phyloP scores from a whole-genome alignment of 2,113 vertebrate genomes.

The Zosterops hypoxanthus region DNA sequence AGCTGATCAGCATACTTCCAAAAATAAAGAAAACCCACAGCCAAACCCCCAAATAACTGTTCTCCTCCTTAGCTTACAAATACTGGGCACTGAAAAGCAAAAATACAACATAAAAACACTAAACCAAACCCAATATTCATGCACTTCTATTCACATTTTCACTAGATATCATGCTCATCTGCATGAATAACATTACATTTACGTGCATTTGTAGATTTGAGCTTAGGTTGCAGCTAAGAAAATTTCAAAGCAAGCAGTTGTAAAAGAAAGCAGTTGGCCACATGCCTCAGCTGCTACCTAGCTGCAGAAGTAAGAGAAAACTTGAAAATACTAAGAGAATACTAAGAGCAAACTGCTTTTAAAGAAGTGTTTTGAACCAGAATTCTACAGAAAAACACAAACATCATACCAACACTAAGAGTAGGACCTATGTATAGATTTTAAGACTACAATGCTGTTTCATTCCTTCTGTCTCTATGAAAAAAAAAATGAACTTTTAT shows the following conservation, averaged over 20 bases:
- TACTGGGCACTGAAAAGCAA: background rate
- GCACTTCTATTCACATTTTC: background rate
- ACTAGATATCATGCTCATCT: background rate
- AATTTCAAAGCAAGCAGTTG: background rate
- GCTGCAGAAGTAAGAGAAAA: background rate
- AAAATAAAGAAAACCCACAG: background rate
- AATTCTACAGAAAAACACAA: background rate
- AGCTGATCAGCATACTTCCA: background rate
- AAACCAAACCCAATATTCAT: background rate
- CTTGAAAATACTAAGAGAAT: background rate
- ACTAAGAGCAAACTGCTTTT: background rate
- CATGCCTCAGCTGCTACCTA: background rate
- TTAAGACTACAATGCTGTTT: background rate
- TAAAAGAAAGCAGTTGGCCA: background rate
- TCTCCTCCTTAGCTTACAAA: background rate
- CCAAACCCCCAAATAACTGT: background rate
- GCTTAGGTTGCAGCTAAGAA: background rate
- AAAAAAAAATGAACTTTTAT: background rate
- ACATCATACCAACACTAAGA: background rate
- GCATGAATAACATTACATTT: background rate
- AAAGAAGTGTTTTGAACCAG: background rate
- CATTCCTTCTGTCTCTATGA: background rate
- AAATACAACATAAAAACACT: background rate
- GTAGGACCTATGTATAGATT: background rate
- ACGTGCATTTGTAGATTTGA: background rate